Evolutionary conservation across 2,888 invertebrate genomes (phyloP).

Genomic region (Tipula lateralis): DNA sequence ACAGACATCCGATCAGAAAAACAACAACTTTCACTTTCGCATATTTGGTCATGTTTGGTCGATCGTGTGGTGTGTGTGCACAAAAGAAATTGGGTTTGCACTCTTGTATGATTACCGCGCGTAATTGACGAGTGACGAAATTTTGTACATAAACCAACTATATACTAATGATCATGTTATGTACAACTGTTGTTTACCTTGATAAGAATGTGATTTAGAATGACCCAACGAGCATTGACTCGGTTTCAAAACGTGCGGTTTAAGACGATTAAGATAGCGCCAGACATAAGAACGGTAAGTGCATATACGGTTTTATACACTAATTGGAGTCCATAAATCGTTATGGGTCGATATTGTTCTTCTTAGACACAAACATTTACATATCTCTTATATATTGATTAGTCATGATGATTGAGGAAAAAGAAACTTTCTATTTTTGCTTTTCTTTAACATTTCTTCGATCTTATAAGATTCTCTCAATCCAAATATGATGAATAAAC

Average conservation of each 20-base stretch:
- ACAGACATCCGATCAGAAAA: not conserved
- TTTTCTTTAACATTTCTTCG: not conserved
- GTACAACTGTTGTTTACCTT: not conserved
- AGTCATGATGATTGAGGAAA: not conserved
- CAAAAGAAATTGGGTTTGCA: not conserved
- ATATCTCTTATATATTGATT: not conserved
- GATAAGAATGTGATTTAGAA: not conserved
- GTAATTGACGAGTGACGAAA: not conserved
- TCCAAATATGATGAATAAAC: too few relatives aligned
- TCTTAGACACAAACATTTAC: not conserved
- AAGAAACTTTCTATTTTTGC: not conserved
- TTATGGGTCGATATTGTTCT: too few relatives aligned
- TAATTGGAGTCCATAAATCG: not conserved
- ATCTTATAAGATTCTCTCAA: too few relatives aligned
- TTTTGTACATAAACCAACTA: not conserved
- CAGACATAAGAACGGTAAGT: not conserved
- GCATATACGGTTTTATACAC: not conserved
- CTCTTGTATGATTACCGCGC: not conserved
- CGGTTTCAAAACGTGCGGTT: not conserved
- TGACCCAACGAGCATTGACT: not conserved
- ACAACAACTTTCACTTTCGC: not conserved
- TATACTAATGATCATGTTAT: not conserved
- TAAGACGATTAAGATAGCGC: not conserved
- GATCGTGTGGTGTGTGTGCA: not conserved
- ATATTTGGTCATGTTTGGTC: not conserved